Base-by-base conservation (phyloP, 2,888 invertebrate species). In the Carcina quercana region DNA sequence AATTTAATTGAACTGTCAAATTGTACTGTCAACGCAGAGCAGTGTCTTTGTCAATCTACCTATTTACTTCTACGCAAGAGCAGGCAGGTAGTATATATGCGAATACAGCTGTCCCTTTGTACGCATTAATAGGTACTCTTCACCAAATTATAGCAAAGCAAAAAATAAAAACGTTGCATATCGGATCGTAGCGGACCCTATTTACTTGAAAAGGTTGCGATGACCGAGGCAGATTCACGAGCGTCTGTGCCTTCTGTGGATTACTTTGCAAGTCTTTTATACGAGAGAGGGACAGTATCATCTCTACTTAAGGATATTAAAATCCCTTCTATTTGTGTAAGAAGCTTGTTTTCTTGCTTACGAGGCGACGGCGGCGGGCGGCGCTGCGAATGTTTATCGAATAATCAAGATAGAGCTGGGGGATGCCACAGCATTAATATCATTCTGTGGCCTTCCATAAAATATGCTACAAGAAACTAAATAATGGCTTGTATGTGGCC, bases 271-370 rank as follows among this genome's bases (percentile, higher is more conserved):
- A 79, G 71, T 79, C 78, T 71, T 82, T 80, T 80, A 78, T 79
- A 63, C 59, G 54, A 64, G 53, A 59, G 60, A 64, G 70, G 70
- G 66, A 62, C 70, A 63, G 76, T 80, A 79, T 74, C 69, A 73
- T 75, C 78, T 73, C 80, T 83, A 82, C 83, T 83, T 82, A 83
- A 69, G 72, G 75, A 80, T 83, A 83, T 83, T 83, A 83, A 80
- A 83, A 80, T 73, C 79, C 71, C 68, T 72, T 66, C 69, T 70
- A 71, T 76, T 75, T 75, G 67, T 71, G 71, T 75, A 74, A 75
- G 78, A 45, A 73, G 79, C 74, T 76, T 80, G 79, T 80, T 79
- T 80, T 78, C 67, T 59, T 50, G 40, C 38, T 37, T 36, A 35
- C 34, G 35, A 14, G 27, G 31, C 8, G 11, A 6, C 15, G 20